Conservation (phyloP, 2,888 invertebrate species). For the Smittia aterrima region DNA sequence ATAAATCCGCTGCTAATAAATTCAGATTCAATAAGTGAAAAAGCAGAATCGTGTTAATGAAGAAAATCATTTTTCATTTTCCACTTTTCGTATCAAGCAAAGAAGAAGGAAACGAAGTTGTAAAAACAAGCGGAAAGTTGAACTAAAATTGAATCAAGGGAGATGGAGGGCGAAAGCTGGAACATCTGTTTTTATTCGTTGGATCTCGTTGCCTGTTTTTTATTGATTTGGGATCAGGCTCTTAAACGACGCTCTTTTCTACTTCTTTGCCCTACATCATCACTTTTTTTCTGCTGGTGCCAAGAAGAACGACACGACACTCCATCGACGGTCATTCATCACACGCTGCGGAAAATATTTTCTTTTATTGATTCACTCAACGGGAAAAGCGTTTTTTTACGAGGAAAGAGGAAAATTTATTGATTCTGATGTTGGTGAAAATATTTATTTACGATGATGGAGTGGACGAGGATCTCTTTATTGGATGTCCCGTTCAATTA, state of each 20-base stretch:
- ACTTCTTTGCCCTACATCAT: conserved; percentile 6
- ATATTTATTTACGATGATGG: conserved; percentile 8
- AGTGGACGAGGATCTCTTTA: background rate
- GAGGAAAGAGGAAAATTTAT: background rate
- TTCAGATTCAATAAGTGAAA: background rate
- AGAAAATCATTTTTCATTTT: conserved; percentile 12
- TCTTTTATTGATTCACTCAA: background rate
- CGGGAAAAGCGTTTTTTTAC: background rate
- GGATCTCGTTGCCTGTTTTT: conserved; percentile 14
- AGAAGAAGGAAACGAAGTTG: conserved; percentile 8
- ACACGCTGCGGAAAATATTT: background rate
- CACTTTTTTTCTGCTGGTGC: conserved; percentile 21
- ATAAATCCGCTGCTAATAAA: background rate
- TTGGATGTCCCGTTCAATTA: background rate
- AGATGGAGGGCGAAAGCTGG: background rate
- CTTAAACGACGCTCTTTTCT: conserved; percentile 15
- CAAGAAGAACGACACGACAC: background rate
- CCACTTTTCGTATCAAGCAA: background rate
- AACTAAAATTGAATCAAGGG: conserved; percentile 5
- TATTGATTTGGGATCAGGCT: conserved; percentile 39
- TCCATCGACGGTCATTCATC: conserved; percentile 4
- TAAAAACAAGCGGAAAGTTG: background rate
- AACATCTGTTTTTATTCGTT: background rate
- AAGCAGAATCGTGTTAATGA: background rate
- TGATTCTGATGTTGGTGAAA: background rate